These are phyloP conservation scores for Leptarthrus brevirostris DNA, from an alignment of 2,888 invertebrate species.

Conservation along the genomic window DNA sequence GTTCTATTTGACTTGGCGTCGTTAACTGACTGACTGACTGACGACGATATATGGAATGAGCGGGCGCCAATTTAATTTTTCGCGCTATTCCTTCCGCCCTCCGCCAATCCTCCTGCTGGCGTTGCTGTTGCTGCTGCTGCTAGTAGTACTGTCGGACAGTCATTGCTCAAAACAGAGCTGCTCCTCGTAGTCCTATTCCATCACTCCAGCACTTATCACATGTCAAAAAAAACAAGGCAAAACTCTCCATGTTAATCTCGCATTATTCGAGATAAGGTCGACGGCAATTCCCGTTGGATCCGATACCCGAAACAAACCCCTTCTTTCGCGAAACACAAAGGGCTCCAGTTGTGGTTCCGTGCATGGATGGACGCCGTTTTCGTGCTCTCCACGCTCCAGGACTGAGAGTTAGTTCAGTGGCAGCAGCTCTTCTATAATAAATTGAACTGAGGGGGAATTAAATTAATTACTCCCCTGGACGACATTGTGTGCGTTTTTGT, in stretches of 20 bases:
- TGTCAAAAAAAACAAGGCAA: conserved; percentile 37
- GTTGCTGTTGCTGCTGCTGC: background rate
- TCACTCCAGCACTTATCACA: conserved; percentile 39
- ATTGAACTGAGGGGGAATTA: conserved; percentile 1
- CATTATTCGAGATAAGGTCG: conserved; percentile 12
- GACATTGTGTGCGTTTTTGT: background rate
- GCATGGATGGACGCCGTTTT: background rate
- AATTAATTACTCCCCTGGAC: conserved; percentile 8
- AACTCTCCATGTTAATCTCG: conserved; percentile 32
- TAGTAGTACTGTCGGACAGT: too few species aligned
- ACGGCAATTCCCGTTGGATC: background rate
- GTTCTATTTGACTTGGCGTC: conserved; percentile 56
- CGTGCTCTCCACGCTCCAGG: conserved; percentile 32
- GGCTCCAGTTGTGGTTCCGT: background rate
- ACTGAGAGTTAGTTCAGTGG: background rate
- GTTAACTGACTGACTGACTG: conserved; percentile 54
- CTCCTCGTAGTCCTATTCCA: conserved; percentile 28
- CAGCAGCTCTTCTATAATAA: background rate
- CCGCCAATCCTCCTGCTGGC: background rate
- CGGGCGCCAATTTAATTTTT: conserved; percentile 48
- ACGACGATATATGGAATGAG: conserved; percentile 44
- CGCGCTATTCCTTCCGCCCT: conserved; percentile 39
- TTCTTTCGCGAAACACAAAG: conserved; percentile 16
- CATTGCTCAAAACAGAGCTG: background rate
- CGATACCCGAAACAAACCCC: background rate